Evolutionary conservation across 1,140 invertebrate genomes (phyloP), one percentile per base, ranked within the genome.

Genomic region (Cheumatopsyche charites): DNA sequence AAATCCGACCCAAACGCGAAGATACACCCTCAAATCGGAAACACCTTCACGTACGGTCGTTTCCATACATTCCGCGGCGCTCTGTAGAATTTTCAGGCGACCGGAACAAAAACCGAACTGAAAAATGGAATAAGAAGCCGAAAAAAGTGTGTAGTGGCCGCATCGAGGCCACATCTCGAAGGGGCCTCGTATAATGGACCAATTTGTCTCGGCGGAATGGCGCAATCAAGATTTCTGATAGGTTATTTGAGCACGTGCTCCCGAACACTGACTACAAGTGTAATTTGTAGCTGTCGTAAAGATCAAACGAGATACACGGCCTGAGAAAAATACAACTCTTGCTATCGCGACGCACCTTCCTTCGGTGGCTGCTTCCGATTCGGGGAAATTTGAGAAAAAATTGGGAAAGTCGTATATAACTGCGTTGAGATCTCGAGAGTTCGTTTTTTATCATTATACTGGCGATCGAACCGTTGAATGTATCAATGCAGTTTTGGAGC

Each of bases 201-300:
- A 66, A 66, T 66, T 66, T 66, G 63, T 66, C 63, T 66, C 41
- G 63, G 36, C 23, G 26, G 43, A 45, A 47, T 47, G 63, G 63
- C 21, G 63, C 43, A 66, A 66, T 66, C 63, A 66, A 66, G 63
- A 66, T 66, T 47, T 66, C 63, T 66, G 63, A 66, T 66, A 66
- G 63, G 41, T 66, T 42, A 66, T 66, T 66, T 66, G 63, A 47
- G 41, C 63, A 47, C 63, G 63, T 66, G 63, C 63, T 66, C 23
- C 43, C 43, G 43, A 66, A 66, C 23, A 58, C 41, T 66, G 63
- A 42, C 63, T 47, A 45, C 43, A 47, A 45, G 21, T 23, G 63
- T 66, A 66, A 66, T 66, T 66, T 66, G 63, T 66, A 66, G 63
- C 63, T 42, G 42, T 42, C 63, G 62, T 19, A 17, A 42, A 47